Base-by-base conservation (phyloP, 2,888 invertebrate species). In the Syritta pipiens region DNA sequence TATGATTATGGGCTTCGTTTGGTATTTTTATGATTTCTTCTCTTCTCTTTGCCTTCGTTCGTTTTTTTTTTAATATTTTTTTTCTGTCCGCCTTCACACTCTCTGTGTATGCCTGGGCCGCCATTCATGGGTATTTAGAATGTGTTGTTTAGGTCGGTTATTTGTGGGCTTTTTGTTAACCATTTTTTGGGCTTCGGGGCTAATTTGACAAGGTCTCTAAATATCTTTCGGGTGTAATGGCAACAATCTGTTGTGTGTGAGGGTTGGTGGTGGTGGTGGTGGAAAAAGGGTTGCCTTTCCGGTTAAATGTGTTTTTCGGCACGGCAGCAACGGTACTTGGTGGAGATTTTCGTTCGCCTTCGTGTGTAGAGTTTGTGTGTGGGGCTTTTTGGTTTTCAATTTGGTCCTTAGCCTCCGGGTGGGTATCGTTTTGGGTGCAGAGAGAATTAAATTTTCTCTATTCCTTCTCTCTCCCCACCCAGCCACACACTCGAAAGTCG, bases 131-230 rank as follows among this genome's bases (percentile, higher is more conserved):
- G 55, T 68, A 68, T 79, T 79, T 79, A 74, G 79, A 68, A 72
- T 79, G 67, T 79, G 79, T 79, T 79, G 79, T 79, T 79, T 79
- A 79, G 74, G 67, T 74, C 79, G 74, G 62, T 74, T 79, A 74
- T 79, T 79, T 79, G 72, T 51, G 74, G 77, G 55, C 62, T 68
- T 79, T 79, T 79, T 79, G 79, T 49, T 74, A 63, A 74, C 79
- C 79, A 74, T 67, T 79, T 74, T 79, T 74, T 49, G 55, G 74
- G 79, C 77, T 72, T 72, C 67, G 67, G 44, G 79, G 79, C 79
- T 79, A 79, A 79, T 79, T 79, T 79, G 79, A 79, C 79, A 79
- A 79, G 79, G 79, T 79, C 32, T 19, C 71, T 74, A 63, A 76
- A 71, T 76, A 69, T 67, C 42, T 79, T 49, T 55, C 30, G 28